Evolutionary conservation across 2,113 vertebrate species (phyloP).

Genomic region (Anoplopoma fimbria): DNA sequence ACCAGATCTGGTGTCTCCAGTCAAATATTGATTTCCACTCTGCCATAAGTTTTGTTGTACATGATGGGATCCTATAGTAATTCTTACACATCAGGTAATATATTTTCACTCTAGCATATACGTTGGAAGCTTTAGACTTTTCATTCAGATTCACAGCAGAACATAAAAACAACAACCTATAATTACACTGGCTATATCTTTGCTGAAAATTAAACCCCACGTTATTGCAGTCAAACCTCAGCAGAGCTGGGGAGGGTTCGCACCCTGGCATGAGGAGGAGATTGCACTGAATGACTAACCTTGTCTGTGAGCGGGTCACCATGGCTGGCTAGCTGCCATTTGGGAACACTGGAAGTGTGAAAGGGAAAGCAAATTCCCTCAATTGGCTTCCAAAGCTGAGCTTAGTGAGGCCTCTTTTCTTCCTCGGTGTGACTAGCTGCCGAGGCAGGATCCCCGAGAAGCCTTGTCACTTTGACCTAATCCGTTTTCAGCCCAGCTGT

Average conservation of each 20-base stretch:
- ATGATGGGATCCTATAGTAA: background rate
- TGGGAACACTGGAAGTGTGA: conserved; percentile 76
- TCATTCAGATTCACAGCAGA: background rate
- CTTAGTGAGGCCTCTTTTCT: conserved; percentile 83
- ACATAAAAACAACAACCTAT: background rate
- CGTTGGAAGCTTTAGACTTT: background rate
- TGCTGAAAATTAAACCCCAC: background rate
- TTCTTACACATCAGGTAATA: background rate
- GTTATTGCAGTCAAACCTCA: background rate
- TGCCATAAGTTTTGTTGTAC: background rate
- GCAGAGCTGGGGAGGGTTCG: conserved; percentile 24
- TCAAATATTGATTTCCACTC: background rate
- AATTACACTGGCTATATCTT: background rate
- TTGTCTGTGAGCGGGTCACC: conserved; percentile 74
- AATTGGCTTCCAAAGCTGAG: conserved; percentile 78
- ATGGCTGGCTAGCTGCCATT: conserved; percentile 75
- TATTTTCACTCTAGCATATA: background rate
- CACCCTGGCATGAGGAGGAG: conserved; percentile 49
- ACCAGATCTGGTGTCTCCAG: background rate
- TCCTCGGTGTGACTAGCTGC: conserved; percentile 74
- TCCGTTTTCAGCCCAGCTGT: conserved; percentile 91
- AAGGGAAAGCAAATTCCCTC: conserved; percentile 76
- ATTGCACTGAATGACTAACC: conserved; percentile 53
- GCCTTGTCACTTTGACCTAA: conserved; percentile 90
- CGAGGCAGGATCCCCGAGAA: conserved; percentile 67